Evolutionary conservation across 2,888 invertebrate genomes (phyloP), one percentile per base, ranked within the genome.

Genomic region (Zelleria hepariella): DNA sequence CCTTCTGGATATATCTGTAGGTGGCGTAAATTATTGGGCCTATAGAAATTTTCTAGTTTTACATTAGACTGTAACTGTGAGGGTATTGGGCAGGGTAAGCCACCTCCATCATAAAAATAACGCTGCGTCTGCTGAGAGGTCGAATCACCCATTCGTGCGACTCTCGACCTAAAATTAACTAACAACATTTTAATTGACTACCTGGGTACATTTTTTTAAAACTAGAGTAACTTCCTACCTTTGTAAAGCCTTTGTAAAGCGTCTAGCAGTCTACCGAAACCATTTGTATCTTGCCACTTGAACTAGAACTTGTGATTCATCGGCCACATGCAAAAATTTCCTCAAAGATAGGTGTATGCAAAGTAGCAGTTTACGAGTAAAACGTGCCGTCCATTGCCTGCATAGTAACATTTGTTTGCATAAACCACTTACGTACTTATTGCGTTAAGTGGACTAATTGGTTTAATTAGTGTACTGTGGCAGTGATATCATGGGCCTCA

Each of bases 401-500:
- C 24, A 53, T 25, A 24, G 53, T 25, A 23, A 23, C 25, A 24
- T 53, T 24, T 53, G 53, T 53, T 53, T 54, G 54, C 54, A n/a
- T 18, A 18, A 25, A 27, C 25, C 25, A 15, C 26, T 54, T 54
- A 42, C 18, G 66, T 68, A 74, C 72, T 78, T 82, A 83, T 77
- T 74, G 62, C 65, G 66, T 71, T 71, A 78, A 80, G 80, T 79
- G 71, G 66, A 68, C 67, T 82, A 84, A 85, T 78, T 75, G 70
- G 64, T 66, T 65, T 69, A 79, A 83, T 81, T 77, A 74, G 74
- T 70, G 62, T 65, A 66, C 48, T 57, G 65, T 67, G 69, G 74
- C 63, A 74, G 75, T 82, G 80, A 81, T 82, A 82, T 82, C 82
- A 78, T 73, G 75, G 75, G 73, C 69, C 74, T 83, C 79, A 73